Conservation (phyloP, 2,888 invertebrate genomes). For the Flexamia atlantica region DNA sequence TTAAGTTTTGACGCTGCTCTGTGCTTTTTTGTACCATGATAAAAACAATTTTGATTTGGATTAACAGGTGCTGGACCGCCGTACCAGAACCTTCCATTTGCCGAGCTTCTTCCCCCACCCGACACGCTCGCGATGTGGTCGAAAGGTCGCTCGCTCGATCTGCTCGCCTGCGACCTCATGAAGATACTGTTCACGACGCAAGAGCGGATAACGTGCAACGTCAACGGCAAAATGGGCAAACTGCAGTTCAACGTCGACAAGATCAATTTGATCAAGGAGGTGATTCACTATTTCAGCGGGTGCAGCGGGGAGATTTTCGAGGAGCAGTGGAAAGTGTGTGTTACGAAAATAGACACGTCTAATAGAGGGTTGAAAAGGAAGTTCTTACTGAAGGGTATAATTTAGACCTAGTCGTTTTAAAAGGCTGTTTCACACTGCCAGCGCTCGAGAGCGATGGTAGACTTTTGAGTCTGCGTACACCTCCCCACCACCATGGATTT, state of each 20-base stretch:
- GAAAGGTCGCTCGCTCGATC: slow-evolving; percentile 75
- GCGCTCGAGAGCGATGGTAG: neutral
- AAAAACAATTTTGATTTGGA: too few relatives aligned
- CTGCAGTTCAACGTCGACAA: slow-evolving; percentile 75
- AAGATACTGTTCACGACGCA: slow-evolving; percentile 75
- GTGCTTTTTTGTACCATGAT: too few relatives aligned
- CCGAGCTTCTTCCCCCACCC: slow-evolving; percentile 74
- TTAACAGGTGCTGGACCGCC: slow-evolving; percentile 37
- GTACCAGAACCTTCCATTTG: slow-evolving; percentile 71
- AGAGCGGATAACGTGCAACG: slow-evolving; percentile 75
- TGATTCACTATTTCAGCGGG: slow-evolving; percentile 74
- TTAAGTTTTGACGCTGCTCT: too few relatives aligned
- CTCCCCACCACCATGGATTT: too few relatives aligned
- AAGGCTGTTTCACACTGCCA: too few relatives aligned
- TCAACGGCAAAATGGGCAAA: slow-evolving; percentile 76
- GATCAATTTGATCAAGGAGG: slow-evolving; percentile 75
- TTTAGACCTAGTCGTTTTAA: slow-evolving; percentile 12
- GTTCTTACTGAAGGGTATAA: slow-evolving; percentile 61
- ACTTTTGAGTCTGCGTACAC: neutral
- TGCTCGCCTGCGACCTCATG: slow-evolving; percentile 76
- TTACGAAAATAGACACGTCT: slow-evolving; percentile 76
- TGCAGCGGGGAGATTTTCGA: slow-evolving; percentile 75
- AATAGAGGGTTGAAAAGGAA: slow-evolving; percentile 75
- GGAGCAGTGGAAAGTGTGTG: slow-evolving; percentile 76
- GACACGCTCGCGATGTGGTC: slow-evolving; percentile 75